A percentile compares a stretch with the other conserved stretches of the same genome.
These are phyloP conservation scores for Stigmatopora nigra DNA, from an alignment of 2,113 vertebrate genomes.

Conservation along the genomic window DNA sequence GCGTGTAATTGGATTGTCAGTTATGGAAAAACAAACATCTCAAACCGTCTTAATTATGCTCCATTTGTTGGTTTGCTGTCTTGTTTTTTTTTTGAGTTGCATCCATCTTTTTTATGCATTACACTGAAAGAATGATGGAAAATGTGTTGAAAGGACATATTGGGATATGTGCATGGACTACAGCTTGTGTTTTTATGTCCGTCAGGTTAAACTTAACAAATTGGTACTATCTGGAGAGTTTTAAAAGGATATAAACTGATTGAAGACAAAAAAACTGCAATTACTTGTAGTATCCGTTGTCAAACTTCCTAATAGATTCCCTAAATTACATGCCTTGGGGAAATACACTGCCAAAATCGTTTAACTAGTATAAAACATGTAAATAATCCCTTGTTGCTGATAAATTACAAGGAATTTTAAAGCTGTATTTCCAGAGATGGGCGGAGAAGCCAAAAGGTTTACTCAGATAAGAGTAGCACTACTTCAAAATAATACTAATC, in stretches of 20 bases:
- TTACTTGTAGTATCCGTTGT: neutral
- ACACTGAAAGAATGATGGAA: neutral
- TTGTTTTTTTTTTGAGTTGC: neutral
- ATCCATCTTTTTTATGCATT: neutral
- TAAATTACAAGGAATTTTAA: neutral
- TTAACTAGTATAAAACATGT: no score
- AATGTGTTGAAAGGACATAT: neutral
- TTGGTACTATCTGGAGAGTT: neutral
- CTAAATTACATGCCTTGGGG: no score
- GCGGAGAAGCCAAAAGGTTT: no score
- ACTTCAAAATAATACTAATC: no score
- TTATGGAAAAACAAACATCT: slow-evolving; percentile 10
- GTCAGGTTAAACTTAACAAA: neutral
- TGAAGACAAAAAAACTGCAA: neutral
- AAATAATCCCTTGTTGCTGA: neutral
- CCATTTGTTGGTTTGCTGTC: neutral
- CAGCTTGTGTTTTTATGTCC: neutral
- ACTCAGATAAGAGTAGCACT: no score
- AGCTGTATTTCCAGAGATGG: no score
- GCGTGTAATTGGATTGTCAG: slow-evolving; percentile 10
- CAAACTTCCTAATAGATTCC: neutral
- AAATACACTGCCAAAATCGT: neutral
- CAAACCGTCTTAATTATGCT: neutral
- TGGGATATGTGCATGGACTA: neutral
- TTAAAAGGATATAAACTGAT: neutral